A percentile compares a stretch with the other conserved stretches of the same genome.
Conservation (phyloP, 2,113 vertebrate species). For the Heterocephalus glaber region DNA sequence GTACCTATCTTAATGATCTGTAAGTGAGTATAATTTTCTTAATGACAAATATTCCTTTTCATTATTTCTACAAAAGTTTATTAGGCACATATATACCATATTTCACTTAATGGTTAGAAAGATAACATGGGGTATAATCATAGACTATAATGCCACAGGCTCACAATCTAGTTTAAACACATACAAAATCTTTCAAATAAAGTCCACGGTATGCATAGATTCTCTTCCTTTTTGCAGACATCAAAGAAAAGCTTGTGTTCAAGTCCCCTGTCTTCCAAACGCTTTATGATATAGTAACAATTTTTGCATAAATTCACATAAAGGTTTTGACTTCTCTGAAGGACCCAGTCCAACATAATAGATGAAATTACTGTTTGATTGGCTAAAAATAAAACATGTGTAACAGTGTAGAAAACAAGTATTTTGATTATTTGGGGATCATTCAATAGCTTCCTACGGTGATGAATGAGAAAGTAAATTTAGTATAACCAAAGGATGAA, state of each 20-base stretch:
- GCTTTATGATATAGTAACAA: neutral
- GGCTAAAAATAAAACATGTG: neutral
- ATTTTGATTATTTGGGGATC: neutral
- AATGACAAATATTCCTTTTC: neutral
- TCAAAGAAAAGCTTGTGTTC: neutral
- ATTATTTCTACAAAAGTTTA: neutral
- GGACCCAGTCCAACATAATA: neutral
- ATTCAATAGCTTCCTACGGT: neutral
- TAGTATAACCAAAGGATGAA: neutral
- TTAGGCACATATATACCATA: neutral
- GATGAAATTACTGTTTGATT: neutral
- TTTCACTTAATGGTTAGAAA: neutral
- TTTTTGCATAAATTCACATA: neutral
- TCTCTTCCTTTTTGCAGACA: neutral
- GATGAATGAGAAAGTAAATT: neutral
- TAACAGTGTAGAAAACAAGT: neutral
- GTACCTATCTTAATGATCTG: neutral
- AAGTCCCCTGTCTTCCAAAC: neutral
- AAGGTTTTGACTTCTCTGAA: neutral
- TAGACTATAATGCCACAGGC: neutral
- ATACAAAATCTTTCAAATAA: neutral
- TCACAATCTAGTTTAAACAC: neutral
- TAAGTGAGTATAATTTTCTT: neutral
- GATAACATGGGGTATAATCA: neutral
- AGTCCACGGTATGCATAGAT: rapidly evolving